phyloP scores from a whole-genome alignment of 2,797 vertebrate species.

The Helarctos malayanus region DNA sequence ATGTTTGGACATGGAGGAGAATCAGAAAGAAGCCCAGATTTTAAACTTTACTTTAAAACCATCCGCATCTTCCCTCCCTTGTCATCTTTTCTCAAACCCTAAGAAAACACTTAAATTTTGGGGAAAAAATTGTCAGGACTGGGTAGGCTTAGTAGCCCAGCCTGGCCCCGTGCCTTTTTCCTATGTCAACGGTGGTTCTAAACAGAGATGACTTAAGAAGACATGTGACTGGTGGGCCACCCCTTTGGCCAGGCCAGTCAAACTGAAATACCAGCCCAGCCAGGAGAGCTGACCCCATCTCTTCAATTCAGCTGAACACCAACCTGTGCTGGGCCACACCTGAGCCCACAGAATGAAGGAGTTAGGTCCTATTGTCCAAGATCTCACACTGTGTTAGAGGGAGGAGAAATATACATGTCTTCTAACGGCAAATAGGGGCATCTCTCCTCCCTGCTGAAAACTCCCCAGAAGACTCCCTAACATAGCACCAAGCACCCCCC shows the following conservation, averaged over 20 bases:
- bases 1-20: not conserved
- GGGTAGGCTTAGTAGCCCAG: too few species aligned
- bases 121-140: not conserved
- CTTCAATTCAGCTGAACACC: not conserved
- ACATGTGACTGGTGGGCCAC: not conserved
- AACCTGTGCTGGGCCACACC: too few species aligned
- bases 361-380: not conserved
- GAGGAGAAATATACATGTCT: not conserved
- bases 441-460: not conserved
- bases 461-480: not conserved
- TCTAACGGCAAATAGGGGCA: not conserved
- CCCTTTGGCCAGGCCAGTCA: not conserved
- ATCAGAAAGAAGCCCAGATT: not conserved
- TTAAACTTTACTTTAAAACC: not conserved
- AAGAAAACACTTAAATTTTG: not conserved
- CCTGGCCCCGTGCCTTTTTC: not conserved
- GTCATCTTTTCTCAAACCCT: not conserved
- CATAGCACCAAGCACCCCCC: accelerated
- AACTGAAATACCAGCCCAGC: not conserved
- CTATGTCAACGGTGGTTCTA: not conserved
- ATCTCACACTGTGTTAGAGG: not conserved
- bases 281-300: not conserved
- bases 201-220: not conserved
- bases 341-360: not conserved
- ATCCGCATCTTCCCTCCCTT: not conserved